Evolutionary conservation across 2,888 invertebrate genomes (phyloP), one percentile per base, ranked within the genome.

Genomic region (Itoplectis maculator): DNA sequence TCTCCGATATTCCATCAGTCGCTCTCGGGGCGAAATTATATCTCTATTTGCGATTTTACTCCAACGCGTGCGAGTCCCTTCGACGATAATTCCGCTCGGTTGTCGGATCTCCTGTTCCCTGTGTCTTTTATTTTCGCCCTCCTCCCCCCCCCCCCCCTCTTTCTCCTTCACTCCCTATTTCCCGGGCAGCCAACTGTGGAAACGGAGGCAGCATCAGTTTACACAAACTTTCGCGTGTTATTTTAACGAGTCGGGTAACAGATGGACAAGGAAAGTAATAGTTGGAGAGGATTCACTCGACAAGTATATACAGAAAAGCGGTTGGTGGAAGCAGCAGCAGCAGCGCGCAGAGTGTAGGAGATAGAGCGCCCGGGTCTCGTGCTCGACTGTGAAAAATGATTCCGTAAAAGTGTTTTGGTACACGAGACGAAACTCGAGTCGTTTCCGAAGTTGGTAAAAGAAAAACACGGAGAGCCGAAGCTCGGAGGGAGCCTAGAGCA

Each of bases 161-260:
- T n/a, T n/a, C n/a, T n/a, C 56, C 20, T 20, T 54, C n/a, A 15
- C 76, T 56, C n/a, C 59, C 45, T 59, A 47, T 40, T 59, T 49
- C 20, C 35, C 37, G 20, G 40, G 23, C 42, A 66, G 59, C 51
- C 63, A 42, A 72, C 54, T 23, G 42, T 66, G 40, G 68, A 73
- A 69, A 42, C 69, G 56, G 40, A 73, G 45, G 78, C 69, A 61
- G 54, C 73, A 81, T 56, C 68, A 73, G 69, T 70, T 81, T 81
- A 81, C 77, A 81, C 68, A 69, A 78, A 81, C 77, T 78, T 78
- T 74, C 49, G 45, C 77, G 81, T 81, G 77, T 81, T 81, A 69
- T 78, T 78, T 73, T 73, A 74, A 74, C 81, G 78, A 81, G 81
- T 81, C 78, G 68, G 45, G 78, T 81, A 78, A 81, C 73, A 78